phyloP scores from a whole-genome alignment of 2,888 invertebrate species.

The Notocelia uddmanniana region DNA sequence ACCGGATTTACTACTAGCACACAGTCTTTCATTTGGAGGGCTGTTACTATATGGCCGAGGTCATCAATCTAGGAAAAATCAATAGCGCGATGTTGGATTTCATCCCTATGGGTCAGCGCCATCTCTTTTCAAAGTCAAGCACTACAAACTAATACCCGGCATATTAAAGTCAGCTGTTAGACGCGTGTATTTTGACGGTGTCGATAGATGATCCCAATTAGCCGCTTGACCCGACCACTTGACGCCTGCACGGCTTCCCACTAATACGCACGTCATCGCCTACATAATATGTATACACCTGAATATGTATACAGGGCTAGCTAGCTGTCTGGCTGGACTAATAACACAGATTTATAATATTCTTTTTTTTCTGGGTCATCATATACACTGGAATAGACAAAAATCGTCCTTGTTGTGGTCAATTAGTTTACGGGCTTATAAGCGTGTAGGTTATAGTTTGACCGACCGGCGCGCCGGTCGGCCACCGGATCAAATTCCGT shows the following conservation, averaged over 20 bases:
- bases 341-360: no score
- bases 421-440: no score
- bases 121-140: not conserved
- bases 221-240: conserved; percentile 53
- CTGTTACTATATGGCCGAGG: not conserved
- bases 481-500: no score
- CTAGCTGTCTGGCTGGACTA: no score
- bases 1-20: no score
- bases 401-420: no score
- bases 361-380: no score
- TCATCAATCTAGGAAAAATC: not conserved
- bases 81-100: not conserved
- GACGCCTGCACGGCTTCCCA: conserved; percentile 50
- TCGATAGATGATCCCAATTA: conserved; percentile 50
- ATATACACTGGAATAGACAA: no score
- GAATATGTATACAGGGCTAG: no score
- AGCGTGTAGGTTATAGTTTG: no score
- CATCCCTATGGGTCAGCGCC: not conserved
- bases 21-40: no score
- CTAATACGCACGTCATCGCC: conserved; percentile 21
- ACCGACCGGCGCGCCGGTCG: no score
- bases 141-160: not conserved
- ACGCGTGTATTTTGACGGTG: conserved; percentile 9
- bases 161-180: not conserved
- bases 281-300: conserved; percentile 2